These are phyloP conservation scores for Corythornis cristatus DNA, from an alignment of 2,113 vertebrate species.

Conservation along the genomic window DNA sequence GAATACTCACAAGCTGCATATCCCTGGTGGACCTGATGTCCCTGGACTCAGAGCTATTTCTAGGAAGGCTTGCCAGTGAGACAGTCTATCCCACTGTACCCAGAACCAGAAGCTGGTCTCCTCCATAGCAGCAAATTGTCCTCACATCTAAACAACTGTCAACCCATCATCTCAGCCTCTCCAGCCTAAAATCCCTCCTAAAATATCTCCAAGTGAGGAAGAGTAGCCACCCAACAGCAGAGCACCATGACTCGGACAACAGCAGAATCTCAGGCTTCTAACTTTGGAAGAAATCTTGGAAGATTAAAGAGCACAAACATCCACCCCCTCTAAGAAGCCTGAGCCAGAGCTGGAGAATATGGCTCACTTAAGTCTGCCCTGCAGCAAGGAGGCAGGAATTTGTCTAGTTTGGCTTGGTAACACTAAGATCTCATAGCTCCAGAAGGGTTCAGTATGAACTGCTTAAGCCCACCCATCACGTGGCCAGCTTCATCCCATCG, in stretches of 20 bases:
- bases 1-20: neutral
- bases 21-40: neutral
- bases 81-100: neutral
- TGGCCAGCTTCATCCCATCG: neutral
- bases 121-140: neutral
- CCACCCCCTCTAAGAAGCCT: neutral
- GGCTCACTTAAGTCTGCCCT: neutral
- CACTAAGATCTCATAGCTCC: neutral
- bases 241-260: neutral
- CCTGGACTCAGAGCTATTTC: neutral
- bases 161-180: neutral
- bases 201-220: neutral
- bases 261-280: neutral
- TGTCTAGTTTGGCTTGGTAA: neutral
- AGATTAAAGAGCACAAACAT: neutral
- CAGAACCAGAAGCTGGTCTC: neutral
- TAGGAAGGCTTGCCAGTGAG: neutral
- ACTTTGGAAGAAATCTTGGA: neutral
- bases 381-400: neutral
- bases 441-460: neutral
- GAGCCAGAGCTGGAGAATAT: neutral
- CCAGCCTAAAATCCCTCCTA: neutral
- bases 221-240: neutral
- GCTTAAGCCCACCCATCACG: neutral
- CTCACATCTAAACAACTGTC: accelerated